phyloP scores from a whole-genome alignment of 1,140 invertebrate species.

The Saccostrea glomerata region DNA sequence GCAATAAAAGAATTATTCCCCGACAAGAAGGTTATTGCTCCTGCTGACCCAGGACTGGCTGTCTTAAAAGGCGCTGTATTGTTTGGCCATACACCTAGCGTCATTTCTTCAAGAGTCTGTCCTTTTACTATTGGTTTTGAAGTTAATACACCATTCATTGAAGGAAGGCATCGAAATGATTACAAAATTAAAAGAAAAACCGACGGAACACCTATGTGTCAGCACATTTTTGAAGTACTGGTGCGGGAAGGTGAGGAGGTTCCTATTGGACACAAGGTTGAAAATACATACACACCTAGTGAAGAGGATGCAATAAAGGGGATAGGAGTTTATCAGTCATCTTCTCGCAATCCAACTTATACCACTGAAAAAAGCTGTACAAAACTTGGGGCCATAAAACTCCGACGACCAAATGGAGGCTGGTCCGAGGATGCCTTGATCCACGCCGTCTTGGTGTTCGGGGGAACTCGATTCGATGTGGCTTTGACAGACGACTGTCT shows the following conservation, averaged over 20 bases:
- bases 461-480: constrained; percentile 47
- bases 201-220: constrained; percentile 28
- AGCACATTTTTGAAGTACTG: constrained; percentile 51
- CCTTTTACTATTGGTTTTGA: constrained; percentile 51
- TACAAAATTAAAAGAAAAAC: background rate
- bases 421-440: background rate
- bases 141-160: constrained; percentile 44
- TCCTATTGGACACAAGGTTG: constrained; percentile 39
- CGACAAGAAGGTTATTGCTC: constrained; percentile 41
- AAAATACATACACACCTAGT: constrained; percentile 25
- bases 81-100: constrained; percentile 48
- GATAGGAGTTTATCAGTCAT: constrained; percentile 42
- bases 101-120: constrained; percentile 44
- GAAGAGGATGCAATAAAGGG: background rate
- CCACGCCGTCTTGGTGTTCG: constrained; percentile 48
- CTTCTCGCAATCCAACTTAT: constrained; percentile 45
- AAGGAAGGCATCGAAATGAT: constrained; percentile 38
- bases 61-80: constrained; percentile 57
- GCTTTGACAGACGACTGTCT: constrained; percentile 27
- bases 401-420: constrained; percentile 25
- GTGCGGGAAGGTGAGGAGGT: constrained; percentile 50
- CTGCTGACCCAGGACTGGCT: constrained; percentile 50
- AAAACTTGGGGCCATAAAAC: constrained; percentile 44
- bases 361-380: constrained; percentile 50
- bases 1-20: constrained; percentile 52